A percentile compares a stretch with the other conserved stretches of the same genome.
phyloP scores from a whole-genome alignment of 2,113 vertebrate species.

The Sarotherodon lohbergeri region DNA sequence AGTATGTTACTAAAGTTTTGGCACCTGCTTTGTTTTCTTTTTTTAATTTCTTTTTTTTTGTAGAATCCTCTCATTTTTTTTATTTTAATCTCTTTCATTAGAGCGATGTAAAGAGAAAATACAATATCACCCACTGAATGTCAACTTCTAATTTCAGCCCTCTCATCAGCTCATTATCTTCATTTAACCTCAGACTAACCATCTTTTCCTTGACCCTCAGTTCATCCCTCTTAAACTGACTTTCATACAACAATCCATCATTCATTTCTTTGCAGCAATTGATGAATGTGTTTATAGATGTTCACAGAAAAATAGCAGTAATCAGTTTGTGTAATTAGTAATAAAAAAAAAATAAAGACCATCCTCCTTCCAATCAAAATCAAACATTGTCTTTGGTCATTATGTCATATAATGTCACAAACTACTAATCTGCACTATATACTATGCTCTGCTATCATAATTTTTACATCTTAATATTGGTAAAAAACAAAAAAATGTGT shows the following conservation, averaged over 20 bases:
- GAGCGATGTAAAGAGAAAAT: neutral
- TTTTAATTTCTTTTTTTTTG: accelerated
- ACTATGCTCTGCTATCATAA: neutral
- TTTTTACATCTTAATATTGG: accelerated
- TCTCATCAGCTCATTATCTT: neutral
- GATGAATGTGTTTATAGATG: neutral
- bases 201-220: neutral
- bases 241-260: neutral
- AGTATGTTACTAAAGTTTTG: neutral
- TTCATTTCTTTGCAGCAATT: neutral
- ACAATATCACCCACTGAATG: neutral
- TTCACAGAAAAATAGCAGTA: neutral
- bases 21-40: neutral
- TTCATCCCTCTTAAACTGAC: neutral
- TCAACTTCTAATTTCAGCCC: neutral
- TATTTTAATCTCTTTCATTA: neutral
- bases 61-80: neutral
- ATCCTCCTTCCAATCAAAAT: neutral
- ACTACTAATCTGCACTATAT: accelerated
- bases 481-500: accelerated
- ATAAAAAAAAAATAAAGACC: accelerated
- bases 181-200: neutral
- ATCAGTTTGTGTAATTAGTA: neutral
- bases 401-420: accelerated
- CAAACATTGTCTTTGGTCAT: neutral